Conservation (phyloP, 2,888 invertebrate species). For the Phytoseiulus persimilis region DNA sequence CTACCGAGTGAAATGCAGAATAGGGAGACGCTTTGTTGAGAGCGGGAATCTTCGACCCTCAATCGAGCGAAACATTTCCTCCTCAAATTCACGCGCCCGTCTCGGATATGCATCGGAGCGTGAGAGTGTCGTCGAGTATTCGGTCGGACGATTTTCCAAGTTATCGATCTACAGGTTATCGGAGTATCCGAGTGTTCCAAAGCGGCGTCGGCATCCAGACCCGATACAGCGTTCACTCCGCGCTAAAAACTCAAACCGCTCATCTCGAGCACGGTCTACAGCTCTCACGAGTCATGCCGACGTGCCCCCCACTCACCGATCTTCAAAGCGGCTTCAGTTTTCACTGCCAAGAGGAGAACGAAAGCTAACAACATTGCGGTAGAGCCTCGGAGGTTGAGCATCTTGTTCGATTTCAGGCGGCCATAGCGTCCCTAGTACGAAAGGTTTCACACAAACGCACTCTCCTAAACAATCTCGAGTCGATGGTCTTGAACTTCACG, state of each 20-base stretch:
- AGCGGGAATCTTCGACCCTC: neutral
- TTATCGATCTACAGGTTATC: neutral
- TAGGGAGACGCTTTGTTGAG: neutral
- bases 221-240: neutral
- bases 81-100: neutral
- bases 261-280: neutral
- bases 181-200: neutral
- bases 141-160: neutral
- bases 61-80: neutral
- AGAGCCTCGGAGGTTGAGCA: neutral
- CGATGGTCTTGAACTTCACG: neutral
- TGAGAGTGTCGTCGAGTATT: neutral
- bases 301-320: neutral
- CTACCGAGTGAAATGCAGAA: neutral
- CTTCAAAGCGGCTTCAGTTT: neutral
- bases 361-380: neutral
- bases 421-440: neutral
- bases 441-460: neutral
- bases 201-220: neutral
- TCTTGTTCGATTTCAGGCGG: constrained; percentile 5
- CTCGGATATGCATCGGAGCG: neutral
- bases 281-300: neutral
- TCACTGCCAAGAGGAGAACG: neutral
- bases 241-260: too few species aligned
- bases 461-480: neutral